phyloP scores from a whole-genome alignment of 1,140 invertebrate genomes.

The Daktulosphaira vitifoliae region DNA sequence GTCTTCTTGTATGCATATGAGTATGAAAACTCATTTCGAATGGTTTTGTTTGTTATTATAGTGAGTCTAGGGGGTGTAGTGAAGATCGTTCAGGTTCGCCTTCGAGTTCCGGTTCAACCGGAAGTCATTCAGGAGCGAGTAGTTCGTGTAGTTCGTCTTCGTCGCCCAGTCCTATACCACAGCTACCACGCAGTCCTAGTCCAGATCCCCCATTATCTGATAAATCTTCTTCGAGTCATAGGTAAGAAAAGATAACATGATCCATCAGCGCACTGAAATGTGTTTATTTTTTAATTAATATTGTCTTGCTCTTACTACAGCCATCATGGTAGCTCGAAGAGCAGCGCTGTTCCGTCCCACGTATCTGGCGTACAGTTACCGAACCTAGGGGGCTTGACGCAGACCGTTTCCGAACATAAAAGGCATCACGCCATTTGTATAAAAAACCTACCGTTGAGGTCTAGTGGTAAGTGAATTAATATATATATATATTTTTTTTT shows the following conservation, averaged over 20 bases:
- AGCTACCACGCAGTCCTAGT: conserved; percentile 8
- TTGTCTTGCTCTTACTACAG: conserved; percentile 25
- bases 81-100: conserved; percentile 43
- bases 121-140: conserved; percentile 39
- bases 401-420: conserved; percentile 53
- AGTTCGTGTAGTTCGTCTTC: conserved; percentile 34
- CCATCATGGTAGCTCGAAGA: conserved; percentile 37
- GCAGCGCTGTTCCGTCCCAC: conserved; percentile 44
- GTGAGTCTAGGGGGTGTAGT: conserved; percentile 41
- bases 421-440: conserved; percentile 83
- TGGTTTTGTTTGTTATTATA: conserved; percentile 35
- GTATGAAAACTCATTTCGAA: too few relatives aligned
- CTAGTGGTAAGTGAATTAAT: conserved; percentile 54
- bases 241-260: conserved; percentile 1
- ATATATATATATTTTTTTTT: conserved; percentile 60
- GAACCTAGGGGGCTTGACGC: neutral
- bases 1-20: neutral
- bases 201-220: conserved; percentile 26
- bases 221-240: conserved; percentile 28
- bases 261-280: conserved; percentile 18
- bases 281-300: neutral
- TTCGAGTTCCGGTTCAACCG: conserved; percentile 48
- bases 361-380: conserved; percentile 38
- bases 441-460: conserved; percentile 77
- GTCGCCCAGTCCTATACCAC: conserved; percentile 18